Conservation (phyloP, 1,140 invertebrate genomes). For the Rhyacophila brunnea region DNA sequence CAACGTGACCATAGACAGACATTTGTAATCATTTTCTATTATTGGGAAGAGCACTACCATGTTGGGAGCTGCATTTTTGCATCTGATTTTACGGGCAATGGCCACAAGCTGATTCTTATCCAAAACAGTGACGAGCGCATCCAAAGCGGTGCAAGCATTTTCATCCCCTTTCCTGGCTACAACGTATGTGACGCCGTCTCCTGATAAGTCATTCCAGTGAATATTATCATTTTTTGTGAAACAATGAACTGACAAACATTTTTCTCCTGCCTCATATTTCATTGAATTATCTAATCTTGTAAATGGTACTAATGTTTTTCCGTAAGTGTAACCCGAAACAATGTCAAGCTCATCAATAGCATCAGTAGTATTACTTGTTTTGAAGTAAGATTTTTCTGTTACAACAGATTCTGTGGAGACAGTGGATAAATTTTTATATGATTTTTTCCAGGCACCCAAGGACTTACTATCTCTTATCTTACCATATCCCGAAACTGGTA, state of each 20-base stretch:
- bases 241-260: constrained; percentile 46
- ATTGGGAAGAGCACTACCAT: constrained; percentile 51
- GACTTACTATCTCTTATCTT: constrained; percentile 45
- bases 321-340: constrained; percentile 46
- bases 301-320: constrained; percentile 46
- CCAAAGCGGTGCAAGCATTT: constrained; percentile 46
- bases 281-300: constrained; percentile 44
- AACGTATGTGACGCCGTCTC: constrained; percentile 47
- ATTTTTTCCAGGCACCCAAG: constrained; percentile 42
- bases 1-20: constrained; percentile 45
- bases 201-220: constrained; percentile 46
- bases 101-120: constrained; percentile 44
- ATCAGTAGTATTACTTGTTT: constrained; percentile 42
- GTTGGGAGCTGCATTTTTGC: constrained; percentile 46
- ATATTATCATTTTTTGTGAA: constrained; percentile 47
- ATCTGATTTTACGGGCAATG: constrained; percentile 47
- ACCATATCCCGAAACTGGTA: constrained; percentile 47
- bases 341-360: constrained; percentile 37
- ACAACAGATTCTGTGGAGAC: constrained; percentile 40
- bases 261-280: constrained; percentile 47
- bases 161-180: constrained; percentile 46
- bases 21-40: constrained; percentile 40
- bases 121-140: constrained; percentile 44
- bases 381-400: constrained; percentile 39
- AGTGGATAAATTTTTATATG: constrained; percentile 36